These are phyloP conservation scores for Zingel zingel DNA, from an alignment of 2,113 vertebrate genomes.

Conservation along the genomic window DNA sequence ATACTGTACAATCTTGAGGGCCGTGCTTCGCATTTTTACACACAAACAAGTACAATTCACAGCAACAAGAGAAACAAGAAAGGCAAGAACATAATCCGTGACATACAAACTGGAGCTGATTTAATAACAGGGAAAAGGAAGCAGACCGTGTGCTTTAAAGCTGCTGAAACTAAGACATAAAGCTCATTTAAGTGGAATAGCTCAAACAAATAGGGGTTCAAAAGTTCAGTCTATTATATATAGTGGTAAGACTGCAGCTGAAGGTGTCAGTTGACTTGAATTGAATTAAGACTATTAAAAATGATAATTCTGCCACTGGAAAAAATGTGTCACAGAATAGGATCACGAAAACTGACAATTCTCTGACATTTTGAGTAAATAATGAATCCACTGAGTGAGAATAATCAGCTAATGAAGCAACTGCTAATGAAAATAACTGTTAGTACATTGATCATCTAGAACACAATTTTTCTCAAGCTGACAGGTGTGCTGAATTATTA, in stretches of 20 bases:
- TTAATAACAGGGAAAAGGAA: conserved; percentile 7
- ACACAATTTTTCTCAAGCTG: background rate
- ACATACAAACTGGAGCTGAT: conserved; percentile 17
- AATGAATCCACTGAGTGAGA: background rate
- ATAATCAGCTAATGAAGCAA: background rate
- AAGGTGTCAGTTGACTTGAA: conserved; percentile 11
- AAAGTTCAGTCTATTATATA: conserved; percentile 32
- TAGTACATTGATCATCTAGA: background rate
- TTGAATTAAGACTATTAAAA: background rate
- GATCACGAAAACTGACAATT: background rate
- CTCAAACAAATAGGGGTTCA: conserved; percentile 31
- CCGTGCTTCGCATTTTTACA: background rate
- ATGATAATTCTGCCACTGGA: background rate
- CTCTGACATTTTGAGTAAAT: background rate
- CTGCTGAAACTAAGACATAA: conserved; percentile 24
- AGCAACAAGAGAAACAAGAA: conserved; percentile 19
- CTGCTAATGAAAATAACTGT: background rate
- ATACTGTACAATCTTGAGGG: background rate
- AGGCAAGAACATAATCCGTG: background rate
- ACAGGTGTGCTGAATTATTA: conserved; percentile 18
- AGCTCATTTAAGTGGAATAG: conserved; percentile 21
- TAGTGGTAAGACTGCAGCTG: background rate
- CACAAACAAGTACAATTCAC: conserved; percentile 26
- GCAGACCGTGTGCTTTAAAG: conserved; percentile 12
- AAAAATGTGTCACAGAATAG: background rate